phyloP scores from a whole-genome alignment of 1,140 invertebrate species.

The Diorhabda carinulata region DNA sequence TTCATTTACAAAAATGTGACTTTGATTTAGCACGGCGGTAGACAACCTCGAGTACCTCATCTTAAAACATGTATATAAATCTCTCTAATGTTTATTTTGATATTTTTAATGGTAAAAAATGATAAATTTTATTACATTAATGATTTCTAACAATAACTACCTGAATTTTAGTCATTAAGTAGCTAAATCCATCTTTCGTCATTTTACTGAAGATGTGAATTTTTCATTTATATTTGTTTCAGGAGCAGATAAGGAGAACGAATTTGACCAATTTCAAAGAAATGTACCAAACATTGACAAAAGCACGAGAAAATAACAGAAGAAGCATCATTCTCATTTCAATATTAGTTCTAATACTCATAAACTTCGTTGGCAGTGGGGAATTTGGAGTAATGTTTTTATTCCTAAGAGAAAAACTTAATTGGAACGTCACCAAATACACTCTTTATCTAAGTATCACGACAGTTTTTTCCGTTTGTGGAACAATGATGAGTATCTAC shows the following conservation, averaged over 20 bases:
- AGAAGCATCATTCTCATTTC: slow-evolving; percentile 59
- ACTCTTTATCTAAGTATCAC: slow-evolving; percentile 52
- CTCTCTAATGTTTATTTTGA: too few species aligned
- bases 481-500: slow-evolving; percentile 52
- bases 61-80: too few species aligned
- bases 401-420: slow-evolving; percentile 61
- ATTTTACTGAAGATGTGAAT: too few species aligned
- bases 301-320: slow-evolving; percentile 56
- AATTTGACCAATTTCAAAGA: slow-evolving; percentile 59
- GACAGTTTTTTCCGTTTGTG: slow-evolving; percentile 51
- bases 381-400: slow-evolving; percentile 58
- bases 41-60: too few species aligned
- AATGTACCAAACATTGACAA: slow-evolving; percentile 58
- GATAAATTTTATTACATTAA: too few species aligned
- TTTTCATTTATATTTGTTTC: slow-evolving; percentile 29
- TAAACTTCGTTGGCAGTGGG: slow-evolving; percentile 56
- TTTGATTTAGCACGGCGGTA: too few species aligned
- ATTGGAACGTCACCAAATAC: slow-evolving; percentile 62
- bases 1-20: too few species aligned
- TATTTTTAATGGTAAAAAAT: too few species aligned
- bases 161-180: too few species aligned
- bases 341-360: slow-evolving; percentile 54
- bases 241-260: slow-evolving; percentile 49
- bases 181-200: too few species aligned
- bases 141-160: too few species aligned